These are phyloP conservation scores for Phasianus colchicus DNA, from an alignment of 2,113 vertebrate genomes.

Conservation along the genomic window DNA sequence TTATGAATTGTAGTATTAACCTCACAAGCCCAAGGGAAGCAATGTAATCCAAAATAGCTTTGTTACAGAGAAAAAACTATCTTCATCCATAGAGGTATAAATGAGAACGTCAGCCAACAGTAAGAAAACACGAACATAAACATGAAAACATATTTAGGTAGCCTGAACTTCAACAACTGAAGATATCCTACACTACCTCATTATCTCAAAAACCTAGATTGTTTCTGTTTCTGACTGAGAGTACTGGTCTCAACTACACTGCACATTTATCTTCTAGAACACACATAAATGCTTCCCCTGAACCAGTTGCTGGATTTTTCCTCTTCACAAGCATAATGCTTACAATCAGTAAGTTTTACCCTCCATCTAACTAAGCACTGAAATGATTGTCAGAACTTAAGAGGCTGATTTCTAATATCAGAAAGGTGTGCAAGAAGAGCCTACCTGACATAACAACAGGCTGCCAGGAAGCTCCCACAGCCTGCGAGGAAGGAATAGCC, in stretches of 20 bases:
- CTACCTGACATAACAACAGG: background rate
- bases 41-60: background rate
- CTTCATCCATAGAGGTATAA: background rate
- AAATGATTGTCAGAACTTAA: background rate
- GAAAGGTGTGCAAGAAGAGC: background rate
- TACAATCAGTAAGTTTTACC: background rate
- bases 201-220: background rate
- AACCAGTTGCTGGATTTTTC: background rate
- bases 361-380: background rate
- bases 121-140: background rate
- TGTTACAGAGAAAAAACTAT: background rate
- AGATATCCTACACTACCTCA: background rate
- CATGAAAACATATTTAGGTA: background rate
- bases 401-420: background rate
- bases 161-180: background rate
- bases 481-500: background rate
- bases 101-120: background rate
- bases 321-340: background rate
- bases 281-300: background rate
- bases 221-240: background rate
- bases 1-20: background rate
- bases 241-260: background rate
- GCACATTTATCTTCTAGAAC: background rate
- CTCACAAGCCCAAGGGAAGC: background rate
- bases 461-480: background rate